These are phyloP conservation scores for Henicopernis longicauda DNA, from an alignment of 2,113 vertebrate genomes.

Conservation along the genomic window DNA sequence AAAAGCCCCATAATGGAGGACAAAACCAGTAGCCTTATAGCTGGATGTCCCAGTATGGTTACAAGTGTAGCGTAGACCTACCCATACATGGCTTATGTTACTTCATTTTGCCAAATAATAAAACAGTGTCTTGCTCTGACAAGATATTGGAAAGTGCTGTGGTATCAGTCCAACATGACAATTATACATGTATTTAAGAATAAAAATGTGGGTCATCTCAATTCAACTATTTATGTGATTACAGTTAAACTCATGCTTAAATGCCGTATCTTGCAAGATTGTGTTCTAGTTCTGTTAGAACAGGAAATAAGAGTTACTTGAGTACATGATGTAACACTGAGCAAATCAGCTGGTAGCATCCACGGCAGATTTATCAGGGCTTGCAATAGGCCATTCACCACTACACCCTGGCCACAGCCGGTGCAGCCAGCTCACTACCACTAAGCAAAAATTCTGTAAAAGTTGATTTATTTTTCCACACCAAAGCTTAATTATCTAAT, in stretches of 20 bases:
- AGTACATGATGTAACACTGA: neutral
- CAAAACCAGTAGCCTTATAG: neutral
- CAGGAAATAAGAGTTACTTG: neutral
- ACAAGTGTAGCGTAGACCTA: neutral
- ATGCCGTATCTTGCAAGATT: neutral
- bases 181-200: neutral
- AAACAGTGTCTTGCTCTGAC: neutral
- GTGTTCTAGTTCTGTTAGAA: neutral
- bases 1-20: neutral
- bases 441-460: neutral
- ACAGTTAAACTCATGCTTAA: neutral
- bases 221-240: neutral
- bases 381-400: neutral
- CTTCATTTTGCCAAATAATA: neutral
- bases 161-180: neutral
- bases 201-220: neutral
- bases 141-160: neutral
- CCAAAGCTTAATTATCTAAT: neutral
- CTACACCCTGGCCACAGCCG: fast-evolving
- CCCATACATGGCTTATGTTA: neutral
- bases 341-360: neutral
- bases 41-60: neutral
- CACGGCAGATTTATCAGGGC: neutral
- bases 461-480: neutral
- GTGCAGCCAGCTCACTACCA: neutral